These are phyloP conservation scores for Thysanoteuthis rhombus DNA, from an alignment of 2,888 invertebrate genomes.

Conservation along the genomic window DNA sequence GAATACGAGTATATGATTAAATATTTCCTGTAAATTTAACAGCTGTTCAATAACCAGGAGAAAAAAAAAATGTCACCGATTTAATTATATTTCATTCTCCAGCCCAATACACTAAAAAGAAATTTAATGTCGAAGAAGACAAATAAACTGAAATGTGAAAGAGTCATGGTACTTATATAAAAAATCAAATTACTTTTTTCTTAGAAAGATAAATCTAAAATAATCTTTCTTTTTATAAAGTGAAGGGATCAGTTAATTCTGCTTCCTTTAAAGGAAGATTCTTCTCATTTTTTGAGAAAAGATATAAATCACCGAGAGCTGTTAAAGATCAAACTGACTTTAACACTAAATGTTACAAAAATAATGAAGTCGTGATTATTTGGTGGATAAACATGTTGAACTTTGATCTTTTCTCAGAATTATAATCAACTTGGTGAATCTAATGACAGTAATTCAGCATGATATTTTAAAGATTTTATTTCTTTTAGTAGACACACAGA, in stretches of 20 bases:
- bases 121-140: neutral
- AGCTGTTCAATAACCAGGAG: too few species aligned
- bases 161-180: neutral
- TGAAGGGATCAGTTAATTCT: neutral
- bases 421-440: neutral
- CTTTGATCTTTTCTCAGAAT: neutral
- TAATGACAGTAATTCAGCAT: neutral
- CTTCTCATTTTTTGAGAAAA: neutral
- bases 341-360: neutral
- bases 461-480: neutral
- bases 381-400: neutral
- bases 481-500: too few species aligned
- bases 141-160: neutral
- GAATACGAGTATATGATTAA: too few species aligned
- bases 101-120: neutral
- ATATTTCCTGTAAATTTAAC: too few species aligned
- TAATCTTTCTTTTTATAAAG: too few species aligned
- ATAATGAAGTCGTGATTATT: neutral
- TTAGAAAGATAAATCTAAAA: neutral
- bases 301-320: neutral
- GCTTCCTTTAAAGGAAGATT: neutral
- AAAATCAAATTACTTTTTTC: neutral
- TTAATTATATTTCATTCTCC: too few species aligned
- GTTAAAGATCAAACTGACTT: too few species aligned
- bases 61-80: too few species aligned